A percentile compares a stretch with the other conserved stretches of the same genome.
These are phyloP conservation scores for Mormyrus hasselquistii DNA, from an alignment of 2,797 vertebrate species.

Conservation along the genomic window DNA sequence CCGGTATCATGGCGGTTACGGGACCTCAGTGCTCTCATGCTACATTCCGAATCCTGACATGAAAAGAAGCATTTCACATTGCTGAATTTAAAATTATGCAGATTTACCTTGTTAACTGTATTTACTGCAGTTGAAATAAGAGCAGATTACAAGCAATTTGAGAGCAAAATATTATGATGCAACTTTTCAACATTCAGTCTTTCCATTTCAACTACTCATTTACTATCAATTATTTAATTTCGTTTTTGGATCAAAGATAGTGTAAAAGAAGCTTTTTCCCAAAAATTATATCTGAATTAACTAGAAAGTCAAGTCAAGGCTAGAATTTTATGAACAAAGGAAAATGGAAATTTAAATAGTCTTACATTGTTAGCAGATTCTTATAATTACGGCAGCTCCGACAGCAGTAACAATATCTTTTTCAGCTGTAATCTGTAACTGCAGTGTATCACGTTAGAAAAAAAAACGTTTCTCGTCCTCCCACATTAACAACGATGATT, in stretches of 20 bases:
- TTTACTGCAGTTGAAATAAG: neutral
- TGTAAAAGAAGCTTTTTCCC: neutral
- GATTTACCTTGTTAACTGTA: neutral
- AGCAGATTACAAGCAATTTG: neutral
- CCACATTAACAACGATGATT: neutral
- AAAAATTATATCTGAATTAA: neutral
- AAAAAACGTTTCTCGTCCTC: neutral
- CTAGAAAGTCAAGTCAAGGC: neutral
- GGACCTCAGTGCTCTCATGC: neutral
- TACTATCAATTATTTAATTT: neutral
- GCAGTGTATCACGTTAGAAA: neutral
- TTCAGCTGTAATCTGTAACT: neutral
- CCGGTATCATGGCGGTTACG: neutral
- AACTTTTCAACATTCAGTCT: neutral
- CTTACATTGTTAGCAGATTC: neutral
- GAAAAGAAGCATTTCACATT: neutral
- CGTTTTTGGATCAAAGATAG: neutral
- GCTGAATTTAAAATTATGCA: neutral
- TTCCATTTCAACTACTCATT: neutral
- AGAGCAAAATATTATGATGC: neutral
- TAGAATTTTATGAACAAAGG: neutral
- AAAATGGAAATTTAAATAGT: neutral
- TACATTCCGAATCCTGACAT: neutral
- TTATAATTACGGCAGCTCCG: neutral
- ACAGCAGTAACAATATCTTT: neutral